A percentile compares a stretch with the other conserved stretches of the same genome.
phyloP scores from a whole-genome alignment of 1,140 invertebrate species.

The Episyrphus balteatus region DNA sequence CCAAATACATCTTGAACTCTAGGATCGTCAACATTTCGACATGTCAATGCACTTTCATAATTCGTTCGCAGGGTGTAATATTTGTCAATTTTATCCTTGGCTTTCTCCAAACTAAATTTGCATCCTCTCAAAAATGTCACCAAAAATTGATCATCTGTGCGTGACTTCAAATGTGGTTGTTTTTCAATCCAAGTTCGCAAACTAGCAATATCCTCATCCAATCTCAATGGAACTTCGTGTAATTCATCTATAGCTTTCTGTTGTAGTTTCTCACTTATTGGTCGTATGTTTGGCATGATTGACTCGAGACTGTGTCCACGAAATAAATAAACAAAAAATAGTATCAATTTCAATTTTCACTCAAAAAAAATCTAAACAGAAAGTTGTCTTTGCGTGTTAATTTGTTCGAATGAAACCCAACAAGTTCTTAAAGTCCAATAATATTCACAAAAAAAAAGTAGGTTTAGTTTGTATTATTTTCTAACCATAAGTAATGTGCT shows the following conservation, averaged over 20 bases:
- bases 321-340: not conserved
- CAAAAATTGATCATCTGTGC: conserved; percentile 47
- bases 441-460: too few relatives aligned
- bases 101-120: conserved; percentile 54
- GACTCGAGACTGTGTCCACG: too few relatives aligned
- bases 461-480: too few relatives aligned
- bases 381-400: too few relatives aligned
- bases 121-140: conserved; percentile 51
- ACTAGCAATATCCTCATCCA: conserved; percentile 41
- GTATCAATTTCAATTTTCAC: not conserved
- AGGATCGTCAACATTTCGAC: conserved; percentile 36
- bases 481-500: too few relatives aligned
- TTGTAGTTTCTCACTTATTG: conserved; percentile 37
- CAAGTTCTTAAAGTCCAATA: too few relatives aligned
- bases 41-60: conserved; percentile 39
- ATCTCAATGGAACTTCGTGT: conserved; percentile 43
- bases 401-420: too few relatives aligned
- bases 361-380: too few relatives aligned
- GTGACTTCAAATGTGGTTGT: conserved; percentile 44
- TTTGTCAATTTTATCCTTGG: conserved; percentile 52
- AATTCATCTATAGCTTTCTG: conserved; percentile 43
- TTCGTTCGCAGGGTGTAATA: conserved; percentile 47
- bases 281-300: conserved; percentile 33
- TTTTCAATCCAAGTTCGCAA: conserved; percentile 51
- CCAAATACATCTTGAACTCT: conserved; percentile 37